These are phyloP conservation scores for Buathra laborator DNA, from an alignment of 2,888 invertebrate genomes.

Conservation along the genomic window DNA sequence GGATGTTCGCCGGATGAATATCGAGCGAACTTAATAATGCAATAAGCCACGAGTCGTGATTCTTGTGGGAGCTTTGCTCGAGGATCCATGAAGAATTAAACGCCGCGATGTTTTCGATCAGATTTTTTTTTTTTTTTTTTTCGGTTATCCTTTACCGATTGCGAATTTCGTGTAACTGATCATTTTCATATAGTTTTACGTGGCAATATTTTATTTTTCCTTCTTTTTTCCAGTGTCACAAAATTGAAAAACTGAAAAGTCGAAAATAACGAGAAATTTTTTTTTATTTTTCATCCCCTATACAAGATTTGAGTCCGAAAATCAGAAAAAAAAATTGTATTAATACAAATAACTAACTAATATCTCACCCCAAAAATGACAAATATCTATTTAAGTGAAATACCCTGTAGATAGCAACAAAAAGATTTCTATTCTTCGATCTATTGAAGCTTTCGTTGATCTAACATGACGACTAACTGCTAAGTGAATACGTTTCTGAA, in stretches of 20 bases:
- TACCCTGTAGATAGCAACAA: neutral
- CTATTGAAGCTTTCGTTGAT: neutral
- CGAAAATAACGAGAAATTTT: no score
- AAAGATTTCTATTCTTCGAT: neutral
- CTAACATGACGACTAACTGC: neutral
- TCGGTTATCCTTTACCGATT: neutral
- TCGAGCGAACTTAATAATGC: neutral
- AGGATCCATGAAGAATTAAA: neutral
- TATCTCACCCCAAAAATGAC: no score
- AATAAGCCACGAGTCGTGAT: neutral
- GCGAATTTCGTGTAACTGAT: no score
- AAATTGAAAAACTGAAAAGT: no score
- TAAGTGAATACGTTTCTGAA: constrained; percentile 7
- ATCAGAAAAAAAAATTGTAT: no score
- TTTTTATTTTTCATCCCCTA: no score
- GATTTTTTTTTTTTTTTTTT: neutral
- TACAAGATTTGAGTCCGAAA: no score
- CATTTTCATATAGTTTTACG: no score
- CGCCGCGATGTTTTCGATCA: neutral
- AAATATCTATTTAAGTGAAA: neutral
- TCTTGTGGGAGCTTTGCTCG: neutral
- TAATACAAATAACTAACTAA: no score
- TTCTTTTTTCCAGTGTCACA: no score
- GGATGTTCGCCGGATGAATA: neutral
- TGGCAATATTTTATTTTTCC: no score